phyloP scores from a whole-genome alignment of 2,797 vertebrate species.

The Crenuchus spilurus region DNA sequence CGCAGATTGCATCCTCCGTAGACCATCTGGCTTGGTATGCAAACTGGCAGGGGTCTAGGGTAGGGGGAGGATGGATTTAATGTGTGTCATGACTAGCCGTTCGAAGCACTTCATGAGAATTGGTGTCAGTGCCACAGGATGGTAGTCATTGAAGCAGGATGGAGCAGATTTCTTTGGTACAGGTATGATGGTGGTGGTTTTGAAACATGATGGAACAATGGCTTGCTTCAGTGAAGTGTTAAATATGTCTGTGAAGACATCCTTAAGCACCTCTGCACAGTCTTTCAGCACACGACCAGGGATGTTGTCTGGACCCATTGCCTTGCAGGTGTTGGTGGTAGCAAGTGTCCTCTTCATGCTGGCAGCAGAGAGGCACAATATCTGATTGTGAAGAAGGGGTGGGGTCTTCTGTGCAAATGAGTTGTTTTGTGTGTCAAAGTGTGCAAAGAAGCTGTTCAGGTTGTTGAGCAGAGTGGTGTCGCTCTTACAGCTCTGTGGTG shows the following conservation, averaged over 20 bases:
- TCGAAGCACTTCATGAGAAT: no score
- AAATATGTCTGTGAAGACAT: constrained; percentile 1
- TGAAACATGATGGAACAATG: no score
- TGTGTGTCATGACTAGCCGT: no score
- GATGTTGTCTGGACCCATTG: no score
- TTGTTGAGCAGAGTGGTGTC: not conserved
- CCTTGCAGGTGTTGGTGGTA: no score
- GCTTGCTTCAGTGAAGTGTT: not conserved
- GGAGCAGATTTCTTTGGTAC: no score
- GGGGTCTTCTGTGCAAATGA: not conserved
- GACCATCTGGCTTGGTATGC: not conserved
- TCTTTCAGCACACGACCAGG: not conserved
- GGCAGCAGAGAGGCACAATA: not conserved
- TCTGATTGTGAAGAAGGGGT: not conserved
- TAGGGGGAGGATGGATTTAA: not conserved
- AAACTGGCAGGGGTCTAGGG: constrained; percentile 2
- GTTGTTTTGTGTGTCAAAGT: no score
- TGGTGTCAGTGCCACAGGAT: no score
- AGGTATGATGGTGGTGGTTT: no score
- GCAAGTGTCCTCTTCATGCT: not conserved
- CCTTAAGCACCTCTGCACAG: not conserved
- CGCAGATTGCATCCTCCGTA: not conserved
- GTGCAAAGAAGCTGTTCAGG: no score
- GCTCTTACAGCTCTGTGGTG: not conserved
- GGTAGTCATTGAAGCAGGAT: no score